Conservation (phyloP, 2,797 vertebrate species). For the Menidia menidia region DNA sequence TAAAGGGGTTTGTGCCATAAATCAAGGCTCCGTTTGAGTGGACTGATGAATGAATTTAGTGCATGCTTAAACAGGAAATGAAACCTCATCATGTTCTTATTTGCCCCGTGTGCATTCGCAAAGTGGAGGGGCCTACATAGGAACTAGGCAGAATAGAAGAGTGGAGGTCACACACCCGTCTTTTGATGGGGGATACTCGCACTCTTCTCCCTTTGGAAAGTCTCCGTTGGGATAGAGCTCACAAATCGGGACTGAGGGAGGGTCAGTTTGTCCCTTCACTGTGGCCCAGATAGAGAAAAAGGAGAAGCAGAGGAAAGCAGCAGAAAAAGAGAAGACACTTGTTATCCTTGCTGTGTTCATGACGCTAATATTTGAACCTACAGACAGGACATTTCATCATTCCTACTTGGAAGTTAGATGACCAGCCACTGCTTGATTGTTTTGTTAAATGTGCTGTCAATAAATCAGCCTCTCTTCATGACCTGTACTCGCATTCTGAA, state of each 20-base stretch:
- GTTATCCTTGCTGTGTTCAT: conserved; percentile 35
- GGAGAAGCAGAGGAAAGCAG: conserved; percentile 49
- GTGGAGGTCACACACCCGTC: conserved; percentile 90
- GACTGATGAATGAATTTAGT: no score
- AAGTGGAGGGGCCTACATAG: conserved; percentile 39
- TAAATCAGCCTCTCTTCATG: conserved; percentile 16
- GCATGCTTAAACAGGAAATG: conserved; percentile 2
- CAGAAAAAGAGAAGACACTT: conserved; percentile 33
- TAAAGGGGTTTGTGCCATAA: conserved; percentile 2
- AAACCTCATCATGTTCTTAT: not conserved
- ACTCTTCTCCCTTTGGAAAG: conserved; percentile 96
- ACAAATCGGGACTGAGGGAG: conserved; percentile 97
- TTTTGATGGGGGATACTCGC: conserved; percentile 94
- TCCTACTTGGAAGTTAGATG: not conserved
- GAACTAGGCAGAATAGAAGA: conserved; percentile 25
- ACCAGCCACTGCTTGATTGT: not conserved
- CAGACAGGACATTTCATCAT: not conserved
- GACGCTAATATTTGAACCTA: conserved; percentile 32
- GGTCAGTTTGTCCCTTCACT: conserved; percentile 96
- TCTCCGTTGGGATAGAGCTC: conserved; percentile 92
- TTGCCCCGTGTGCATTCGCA: not conserved
- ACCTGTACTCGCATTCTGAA: conserved; percentile 37
- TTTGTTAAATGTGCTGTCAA: conserved; percentile 14
- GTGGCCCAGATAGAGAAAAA: conserved; percentile 75
- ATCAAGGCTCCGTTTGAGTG: no score